Conservation (phyloP, 1,140 invertebrate genomes). For the Vanessa tameamea region DNA sequence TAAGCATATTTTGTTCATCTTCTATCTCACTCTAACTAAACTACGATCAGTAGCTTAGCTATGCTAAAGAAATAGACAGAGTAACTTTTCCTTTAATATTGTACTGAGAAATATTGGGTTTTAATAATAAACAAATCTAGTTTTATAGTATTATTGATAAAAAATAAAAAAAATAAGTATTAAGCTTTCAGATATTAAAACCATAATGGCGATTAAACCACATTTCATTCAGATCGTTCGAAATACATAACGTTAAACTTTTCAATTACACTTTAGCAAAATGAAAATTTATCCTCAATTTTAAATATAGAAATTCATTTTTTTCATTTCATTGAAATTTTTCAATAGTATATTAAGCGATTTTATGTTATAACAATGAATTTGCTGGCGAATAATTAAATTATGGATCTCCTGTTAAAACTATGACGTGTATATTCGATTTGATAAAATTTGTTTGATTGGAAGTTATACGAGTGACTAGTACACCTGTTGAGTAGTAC, state of each 20-base stretch:
- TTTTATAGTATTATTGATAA: too few relatives aligned
- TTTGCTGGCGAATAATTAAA: not conserved
- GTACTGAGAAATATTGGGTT: too few relatives aligned
- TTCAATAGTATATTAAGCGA: not conserved
- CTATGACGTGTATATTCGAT: too few relatives aligned
- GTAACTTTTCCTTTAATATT: too few relatives aligned
- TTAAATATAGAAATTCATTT: conserved; percentile 2
- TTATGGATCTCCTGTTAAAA: not conserved
- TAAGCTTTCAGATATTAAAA: conserved; percentile 23
- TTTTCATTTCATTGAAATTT: conserved; percentile 3
- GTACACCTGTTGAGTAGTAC: too few relatives aligned
- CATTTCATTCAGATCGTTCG: conserved; percentile 8
- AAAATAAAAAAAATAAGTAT: not conserved
- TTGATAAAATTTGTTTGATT: too few relatives aligned
- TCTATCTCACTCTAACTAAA: too few relatives aligned
- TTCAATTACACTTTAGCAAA: conserved; percentile 27
- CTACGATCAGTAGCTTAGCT: too few relatives aligned
- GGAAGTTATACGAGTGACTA: too few relatives aligned
- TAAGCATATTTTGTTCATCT: too few relatives aligned
- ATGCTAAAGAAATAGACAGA: too few relatives aligned
- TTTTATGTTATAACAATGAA: not conserved
- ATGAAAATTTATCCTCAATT: conserved; percentile 16
- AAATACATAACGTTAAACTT: conserved; percentile 19
- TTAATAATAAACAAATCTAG: too few relatives aligned
- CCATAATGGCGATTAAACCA: conserved; percentile 13